Evolutionary conservation across 2,113 vertebrate species (phyloP).

Genomic region (Xyliphius kryptos): DNA sequence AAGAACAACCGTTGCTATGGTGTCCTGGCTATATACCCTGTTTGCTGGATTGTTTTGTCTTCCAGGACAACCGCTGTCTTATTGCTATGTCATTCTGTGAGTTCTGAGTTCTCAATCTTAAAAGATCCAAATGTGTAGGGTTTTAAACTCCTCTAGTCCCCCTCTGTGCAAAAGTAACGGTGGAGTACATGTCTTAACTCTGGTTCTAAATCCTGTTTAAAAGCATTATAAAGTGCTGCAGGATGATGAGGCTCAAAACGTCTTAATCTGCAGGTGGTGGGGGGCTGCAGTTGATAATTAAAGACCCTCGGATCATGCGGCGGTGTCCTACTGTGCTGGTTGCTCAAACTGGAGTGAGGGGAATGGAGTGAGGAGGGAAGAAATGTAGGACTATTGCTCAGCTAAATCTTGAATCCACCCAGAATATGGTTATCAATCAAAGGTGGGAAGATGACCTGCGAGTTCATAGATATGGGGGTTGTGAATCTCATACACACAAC

Average conservation of each 20-base stretch:
- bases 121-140: no score
- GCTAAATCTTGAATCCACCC: constrained; percentile 13
- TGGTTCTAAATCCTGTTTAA: constrained; percentile 49
- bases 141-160: no score
- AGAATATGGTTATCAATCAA: constrained; percentile 10
- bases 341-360: constrained; percentile 18
- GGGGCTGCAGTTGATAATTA: constrained; percentile 52
- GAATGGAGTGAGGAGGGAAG: neutral
- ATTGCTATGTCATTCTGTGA: no score
- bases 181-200: constrained; percentile 24
- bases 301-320: constrained; percentile 37
- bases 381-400: neutral
- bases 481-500: constrained; percentile 12
- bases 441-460: constrained; percentile 16
- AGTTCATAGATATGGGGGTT: constrained; percentile 18
- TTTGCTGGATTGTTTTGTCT: no score
- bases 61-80: no score
- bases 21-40: no score
- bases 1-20: no score
- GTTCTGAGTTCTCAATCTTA: no score
- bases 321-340: constrained; percentile 1
- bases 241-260: constrained; percentile 45
- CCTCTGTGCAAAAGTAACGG: constrained; percentile 8
- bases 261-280: constrained; percentile 51
- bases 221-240: constrained; percentile 51